These are phyloP conservation scores for Rotaria macrura DNA, from an alignment of 2,888 invertebrate species.

Conservation along the genomic window DNA sequence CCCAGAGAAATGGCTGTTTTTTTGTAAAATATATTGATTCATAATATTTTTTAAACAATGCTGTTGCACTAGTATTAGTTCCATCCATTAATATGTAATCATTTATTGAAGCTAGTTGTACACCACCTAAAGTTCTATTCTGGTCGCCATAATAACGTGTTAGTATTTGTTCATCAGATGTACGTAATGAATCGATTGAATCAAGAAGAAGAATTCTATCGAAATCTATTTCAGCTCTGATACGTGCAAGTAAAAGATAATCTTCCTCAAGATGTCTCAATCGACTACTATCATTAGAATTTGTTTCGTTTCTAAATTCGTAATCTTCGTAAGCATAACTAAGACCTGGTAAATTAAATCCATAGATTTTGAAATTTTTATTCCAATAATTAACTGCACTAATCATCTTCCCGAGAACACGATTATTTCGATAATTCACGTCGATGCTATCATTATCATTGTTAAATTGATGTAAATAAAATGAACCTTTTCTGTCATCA, in stretches of 20 bases:
- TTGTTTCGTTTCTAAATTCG: not conserved
- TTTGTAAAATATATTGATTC: not conserved
- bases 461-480: not conserved
- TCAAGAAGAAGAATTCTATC: not conserved
- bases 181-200: not conserved
- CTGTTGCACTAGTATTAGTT: not conserved
- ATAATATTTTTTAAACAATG: not conserved
- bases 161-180: not conserved
- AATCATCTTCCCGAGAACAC: not conserved
- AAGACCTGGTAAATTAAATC: not conserved
- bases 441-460: not conserved
- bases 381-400: not conserved
- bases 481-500: not conserved
- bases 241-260: not conserved
- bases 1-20: not conserved
- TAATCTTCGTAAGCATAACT: slow-evolving; percentile 11
- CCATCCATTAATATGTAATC: not conserved
- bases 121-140: not conserved
- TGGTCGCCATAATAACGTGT: not conserved
- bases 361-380: not conserved
- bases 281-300: not conserved
- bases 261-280: not conserved
- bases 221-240: not conserved
- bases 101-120: not conserved
- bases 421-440: slow-evolving; percentile 9